Evolutionary conservation across 1,140 invertebrate genomes (phyloP), one percentile per base, ranked within the genome.

Genomic region (Drosophila pachea): DNA sequence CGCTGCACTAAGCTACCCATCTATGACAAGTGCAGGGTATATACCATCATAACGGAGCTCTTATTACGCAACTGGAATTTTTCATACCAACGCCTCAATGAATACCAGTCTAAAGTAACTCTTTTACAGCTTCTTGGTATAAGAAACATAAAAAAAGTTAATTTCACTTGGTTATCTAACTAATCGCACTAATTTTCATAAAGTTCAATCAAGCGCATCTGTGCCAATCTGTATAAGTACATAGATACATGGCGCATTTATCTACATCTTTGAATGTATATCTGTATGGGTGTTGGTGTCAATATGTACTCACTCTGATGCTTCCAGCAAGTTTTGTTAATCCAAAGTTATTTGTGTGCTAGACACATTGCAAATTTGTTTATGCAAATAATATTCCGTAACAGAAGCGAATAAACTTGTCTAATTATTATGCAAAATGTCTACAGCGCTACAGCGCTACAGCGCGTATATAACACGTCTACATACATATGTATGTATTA

Each of bases 401-500:
- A 32, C 32, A 33, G 14, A 54, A 32, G n/a, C 53, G 40, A 33
- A 54, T 63, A 31, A 47, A 36, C 42, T 48, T 49, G 12, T 4
- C 29, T 56, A 49, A 56, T 56, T 64, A 64, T n/a, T 11, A 47
- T 56, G 50, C 52, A 48, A 47, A 63, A 63, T 16, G 61, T 43
- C 52, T 40, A n/a, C 12, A 47, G 47, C 35, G 53, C 38, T 55
- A 12, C 2, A 52, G 52, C 40, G 12, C 40, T 4, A 14, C 6
- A 43, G 40, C 14, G 14, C 5, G n/a, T n/a, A 14, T 43, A 43
- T 0, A 14, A 43, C 7, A n/a, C 6, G 0, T 12, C n/a, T n/a
- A 22, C 22, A 5, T 12, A 47, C 43, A 29, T 29, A 47, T 29
- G 22, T 47, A 47, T 29, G 8, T 48, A 48, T 42, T 42, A 3